These are phyloP conservation scores for Nicator chloris DNA, from an alignment of 2,113 vertebrate genomes.

Conservation along the genomic window DNA sequence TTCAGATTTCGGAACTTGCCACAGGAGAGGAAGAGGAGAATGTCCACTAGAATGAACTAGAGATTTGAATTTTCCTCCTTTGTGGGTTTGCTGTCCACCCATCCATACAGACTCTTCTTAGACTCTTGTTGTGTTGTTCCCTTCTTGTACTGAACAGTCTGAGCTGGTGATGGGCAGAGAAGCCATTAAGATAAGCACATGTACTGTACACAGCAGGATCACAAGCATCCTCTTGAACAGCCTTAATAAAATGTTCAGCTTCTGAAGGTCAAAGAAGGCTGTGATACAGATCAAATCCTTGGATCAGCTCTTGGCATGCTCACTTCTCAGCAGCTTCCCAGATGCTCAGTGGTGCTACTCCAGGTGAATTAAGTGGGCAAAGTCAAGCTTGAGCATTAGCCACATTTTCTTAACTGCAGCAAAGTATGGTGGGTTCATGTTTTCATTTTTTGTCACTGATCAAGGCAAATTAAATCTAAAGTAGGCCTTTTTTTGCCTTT, in stretches of 20 bases:
- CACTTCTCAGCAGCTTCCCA: not conserved
- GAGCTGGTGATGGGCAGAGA: not conserved
- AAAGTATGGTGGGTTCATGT: not conserved
- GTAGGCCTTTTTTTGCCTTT: not conserved
- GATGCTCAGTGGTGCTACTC: not conserved
- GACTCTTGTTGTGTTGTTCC: not conserved
- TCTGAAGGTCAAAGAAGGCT: not conserved
- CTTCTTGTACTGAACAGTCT: not conserved
- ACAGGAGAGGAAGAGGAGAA: not conserved
- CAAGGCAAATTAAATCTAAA: not conserved
- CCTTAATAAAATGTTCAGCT: not conserved
- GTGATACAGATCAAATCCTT: not conserved
- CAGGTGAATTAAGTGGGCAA: not conserved
- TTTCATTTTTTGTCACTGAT: fast-evolving
- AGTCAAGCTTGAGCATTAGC: not conserved
- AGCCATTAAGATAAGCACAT: not conserved
- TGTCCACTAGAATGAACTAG: not conserved
- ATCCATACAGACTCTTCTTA: not conserved
- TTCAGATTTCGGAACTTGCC: not conserved
- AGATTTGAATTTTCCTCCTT: not conserved
- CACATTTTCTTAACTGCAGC: not conserved
- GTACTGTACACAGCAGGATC: not conserved
- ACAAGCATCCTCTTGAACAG: not conserved
- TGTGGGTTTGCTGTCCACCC: not conserved
- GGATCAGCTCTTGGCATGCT: not conserved